Evolutionary conservation across 2,113 vertebrate genomes (phyloP).

Genomic region (Urocitellus parryii): DNA sequence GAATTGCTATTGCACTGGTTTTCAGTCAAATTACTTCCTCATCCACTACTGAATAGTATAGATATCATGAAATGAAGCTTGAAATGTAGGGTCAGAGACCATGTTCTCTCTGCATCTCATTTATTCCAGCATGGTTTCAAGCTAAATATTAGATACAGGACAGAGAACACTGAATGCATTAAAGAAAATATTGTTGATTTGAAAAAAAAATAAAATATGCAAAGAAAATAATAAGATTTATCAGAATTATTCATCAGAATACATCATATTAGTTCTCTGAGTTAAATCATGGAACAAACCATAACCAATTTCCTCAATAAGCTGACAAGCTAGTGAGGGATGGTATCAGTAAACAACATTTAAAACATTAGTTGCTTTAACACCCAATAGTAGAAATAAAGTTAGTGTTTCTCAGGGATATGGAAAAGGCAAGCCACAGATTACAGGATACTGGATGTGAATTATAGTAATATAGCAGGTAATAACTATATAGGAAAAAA

Average conservation of each 20-base stretch:
- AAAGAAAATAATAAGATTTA: conserved; percentile 15
- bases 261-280: neutral
- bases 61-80: conserved; percentile 73
- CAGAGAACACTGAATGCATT: conserved; percentile 49
- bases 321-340: neutral
- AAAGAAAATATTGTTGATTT: conserved; percentile 16
- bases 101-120: conserved; percentile 60
- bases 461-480: neutral
- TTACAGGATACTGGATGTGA: neutral
- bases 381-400: neutral
- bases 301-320: neutral
- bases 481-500: neutral
- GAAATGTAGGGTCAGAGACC: conserved; percentile 68
- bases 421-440: neutral
- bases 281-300: neutral
- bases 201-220: neutral
- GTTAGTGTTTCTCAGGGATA: neutral
- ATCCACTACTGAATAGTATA: conserved; percentile 68
- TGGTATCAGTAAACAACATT: neutral
- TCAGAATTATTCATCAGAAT: conserved; percentile 18
- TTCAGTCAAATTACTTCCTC: conserved; percentile 73
- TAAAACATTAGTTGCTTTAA: neutral
- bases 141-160: conserved; percentile 52
- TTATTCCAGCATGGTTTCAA: conserved; percentile 59
- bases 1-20: conserved; percentile 54